Evolutionary conservation across 2,888 invertebrate species (phyloP).

Genomic region (Synanthedon tipuliformis): DNA sequence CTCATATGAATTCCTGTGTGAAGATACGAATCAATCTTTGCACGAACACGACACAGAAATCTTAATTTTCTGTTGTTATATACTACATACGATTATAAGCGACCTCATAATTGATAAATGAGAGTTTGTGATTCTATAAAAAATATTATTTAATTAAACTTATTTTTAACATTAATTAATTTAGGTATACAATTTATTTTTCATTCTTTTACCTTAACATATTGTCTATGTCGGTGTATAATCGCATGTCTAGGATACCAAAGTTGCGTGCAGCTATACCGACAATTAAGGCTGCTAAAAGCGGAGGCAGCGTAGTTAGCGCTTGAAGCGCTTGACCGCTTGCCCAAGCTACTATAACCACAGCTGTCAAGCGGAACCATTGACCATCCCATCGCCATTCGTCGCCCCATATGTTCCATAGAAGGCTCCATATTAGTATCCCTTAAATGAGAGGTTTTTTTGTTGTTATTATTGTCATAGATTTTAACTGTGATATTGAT

Average conservation of each 20-base stretch:
- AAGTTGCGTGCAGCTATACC: slow-evolving; percentile 49
- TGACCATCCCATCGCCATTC: slow-evolving; percentile 43
- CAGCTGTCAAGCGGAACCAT: slow-evolving; percentile 37
- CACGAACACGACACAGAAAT: too few species aligned
- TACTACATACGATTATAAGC: too few species aligned
- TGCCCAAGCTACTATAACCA: slow-evolving; percentile 39
- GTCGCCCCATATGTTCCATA: slow-evolving; percentile 42
- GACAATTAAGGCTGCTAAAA: slow-evolving; percentile 42
- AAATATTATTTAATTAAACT: too few species aligned
- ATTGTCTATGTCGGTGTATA: slow-evolving; percentile 37
- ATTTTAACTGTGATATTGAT: too few species aligned
- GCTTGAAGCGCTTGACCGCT: slow-evolving; percentile 34
- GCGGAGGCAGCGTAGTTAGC: slow-evolving; percentile 41
- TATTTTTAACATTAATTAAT: too few species aligned
- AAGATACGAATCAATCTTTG: too few species aligned
- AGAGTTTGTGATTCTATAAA: too few species aligned
- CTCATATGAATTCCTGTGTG: too few species aligned
- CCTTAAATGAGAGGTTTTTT: slow-evolving; percentile 17
- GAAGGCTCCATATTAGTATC: slow-evolving; percentile 36
- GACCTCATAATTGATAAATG: too few species aligned
- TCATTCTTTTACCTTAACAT: slow-evolving; percentile 38
- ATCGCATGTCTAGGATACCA: slow-evolving; percentile 46
- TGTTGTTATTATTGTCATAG: too few species aligned
- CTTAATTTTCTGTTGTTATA: too few species aligned
- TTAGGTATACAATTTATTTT: neutral